Conservation (phyloP, 1,140 invertebrate genomes). For the Saccostrea glomerata region DNA sequence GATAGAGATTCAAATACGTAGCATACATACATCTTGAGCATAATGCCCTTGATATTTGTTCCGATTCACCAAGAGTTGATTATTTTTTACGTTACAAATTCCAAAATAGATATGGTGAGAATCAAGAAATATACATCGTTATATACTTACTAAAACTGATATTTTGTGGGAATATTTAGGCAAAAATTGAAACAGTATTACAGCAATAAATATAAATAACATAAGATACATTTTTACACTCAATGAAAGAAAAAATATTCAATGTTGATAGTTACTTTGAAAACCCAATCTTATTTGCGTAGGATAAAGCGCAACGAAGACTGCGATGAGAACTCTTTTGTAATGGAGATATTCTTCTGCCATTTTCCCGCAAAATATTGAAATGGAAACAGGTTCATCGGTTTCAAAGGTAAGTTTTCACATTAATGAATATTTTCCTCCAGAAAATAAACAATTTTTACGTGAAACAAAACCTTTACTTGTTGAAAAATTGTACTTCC, state of each 20-base stretch:
- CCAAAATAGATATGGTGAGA: no score
- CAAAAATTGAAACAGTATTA: not conserved
- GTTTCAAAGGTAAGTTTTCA: constrained; percentile 12
- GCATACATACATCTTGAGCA: no score
- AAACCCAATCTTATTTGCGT: not conserved
- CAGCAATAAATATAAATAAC: not conserved
- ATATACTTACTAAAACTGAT: not conserved
- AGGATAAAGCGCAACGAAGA: not conserved
- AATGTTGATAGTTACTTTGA: not conserved
- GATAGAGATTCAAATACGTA: no score
- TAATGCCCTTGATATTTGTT: no score
- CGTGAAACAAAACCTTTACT: no score
- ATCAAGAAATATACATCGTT: no score
- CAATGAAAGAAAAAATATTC: not conserved
- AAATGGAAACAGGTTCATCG: constrained; percentile 20
- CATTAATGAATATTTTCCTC: no score
- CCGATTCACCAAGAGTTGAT: no score
- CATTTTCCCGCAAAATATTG: constrained; percentile 24
- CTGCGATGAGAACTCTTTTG: not conserved
- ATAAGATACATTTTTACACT: not conserved
- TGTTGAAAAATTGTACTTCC: no score
- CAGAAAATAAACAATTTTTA: no score
- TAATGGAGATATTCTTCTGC: not conserved
- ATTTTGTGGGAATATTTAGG: not conserved
- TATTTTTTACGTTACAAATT: no score